A percentile compares a stretch with the other conserved stretches of the same genome.
These are phyloP conservation scores for Subacronicta megacephala DNA, from an alignment of 2,888 invertebrate species.

Conservation along the genomic window DNA sequence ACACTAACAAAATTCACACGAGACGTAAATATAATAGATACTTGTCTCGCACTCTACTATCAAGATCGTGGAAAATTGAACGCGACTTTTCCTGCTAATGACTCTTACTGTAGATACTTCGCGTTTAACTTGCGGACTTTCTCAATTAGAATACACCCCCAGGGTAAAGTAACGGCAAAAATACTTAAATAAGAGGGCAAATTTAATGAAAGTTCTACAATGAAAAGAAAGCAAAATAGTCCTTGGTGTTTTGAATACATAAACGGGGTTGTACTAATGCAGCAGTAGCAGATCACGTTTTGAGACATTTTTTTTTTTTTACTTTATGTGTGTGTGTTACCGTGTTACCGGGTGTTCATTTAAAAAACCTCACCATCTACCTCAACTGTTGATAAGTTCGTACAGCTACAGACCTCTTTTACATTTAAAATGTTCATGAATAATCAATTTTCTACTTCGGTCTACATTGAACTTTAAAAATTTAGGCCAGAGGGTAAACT, in stretches of 20 bases:
- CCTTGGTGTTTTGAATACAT: constrained; percentile 62
- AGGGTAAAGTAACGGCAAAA: constrained; percentile 12
- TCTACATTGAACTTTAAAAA: constrained; percentile 59
- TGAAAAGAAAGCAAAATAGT: constrained; percentile 59
- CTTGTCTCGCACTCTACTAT: constrained; percentile 39
- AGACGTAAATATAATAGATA: constrained; percentile 42
- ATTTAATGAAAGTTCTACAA: constrained; percentile 57
- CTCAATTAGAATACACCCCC: constrained; percentile 16
- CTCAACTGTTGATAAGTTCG: constrained; percentile 37
- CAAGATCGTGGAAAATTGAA: constrained; percentile 34
- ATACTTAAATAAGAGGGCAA: constrained; percentile 40
- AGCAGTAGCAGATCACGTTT: constrained; percentile 61
- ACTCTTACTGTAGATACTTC: constrained; percentile 3
- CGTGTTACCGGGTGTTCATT: too few species aligned
- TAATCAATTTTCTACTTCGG: constrained; percentile 63
- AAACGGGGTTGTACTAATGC: constrained; percentile 59
- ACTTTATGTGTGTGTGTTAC: too few species aligned
- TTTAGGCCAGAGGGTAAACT: constrained; percentile 57
- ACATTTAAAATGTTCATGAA: constrained; percentile 68
- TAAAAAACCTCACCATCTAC: too few species aligned
- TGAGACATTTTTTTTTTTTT: constrained; percentile 48
- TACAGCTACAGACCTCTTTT: constrained; percentile 52
- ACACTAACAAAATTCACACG: constrained; percentile 54
- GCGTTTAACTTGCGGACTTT: constrained; percentile 10
- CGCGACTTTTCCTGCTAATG: constrained; percentile 21